These are phyloP conservation scores for Paracanthobrama guichenoti DNA, from an alignment of 2,113 vertebrate species.

Conservation along the genomic window DNA sequence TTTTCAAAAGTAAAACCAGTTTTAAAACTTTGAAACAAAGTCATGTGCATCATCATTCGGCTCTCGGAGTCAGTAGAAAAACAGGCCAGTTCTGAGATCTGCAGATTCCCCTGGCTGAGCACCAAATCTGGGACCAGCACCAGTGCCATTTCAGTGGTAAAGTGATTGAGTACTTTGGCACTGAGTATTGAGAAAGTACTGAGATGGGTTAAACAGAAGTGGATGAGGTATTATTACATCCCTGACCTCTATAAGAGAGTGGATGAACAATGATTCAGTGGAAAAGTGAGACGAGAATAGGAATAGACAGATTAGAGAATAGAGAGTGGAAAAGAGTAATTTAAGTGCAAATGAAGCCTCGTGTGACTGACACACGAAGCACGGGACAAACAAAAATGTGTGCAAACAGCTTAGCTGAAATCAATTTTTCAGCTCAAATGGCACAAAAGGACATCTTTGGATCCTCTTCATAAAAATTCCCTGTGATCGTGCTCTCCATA, in stretches of 20 bases:
- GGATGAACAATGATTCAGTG: not conserved
- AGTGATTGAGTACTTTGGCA: slow-evolving; percentile 3
- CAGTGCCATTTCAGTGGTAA: not conserved
- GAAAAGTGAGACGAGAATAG: not conserved
- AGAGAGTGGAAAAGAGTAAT: not conserved
- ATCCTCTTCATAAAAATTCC: not conserved
- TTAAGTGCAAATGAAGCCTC: slow-evolving; percentile 32
- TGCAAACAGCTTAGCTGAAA: slow-evolving; percentile 5
- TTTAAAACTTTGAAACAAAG: not conserved
- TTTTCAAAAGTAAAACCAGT: not conserved
- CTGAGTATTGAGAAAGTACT: not conserved
- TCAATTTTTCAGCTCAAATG: not conserved
- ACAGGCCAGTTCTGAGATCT: not conserved
- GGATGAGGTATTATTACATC: slow-evolving; percentile 9
- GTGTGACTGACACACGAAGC: not conserved
- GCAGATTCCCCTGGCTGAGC: not conserved
- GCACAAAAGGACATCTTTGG: not conserved
- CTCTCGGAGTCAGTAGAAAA: not conserved
- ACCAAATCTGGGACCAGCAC: slow-evolving; percentile 4
- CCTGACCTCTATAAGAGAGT: not conserved
- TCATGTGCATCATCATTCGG: not conserved
- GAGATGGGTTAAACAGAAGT: not conserved
- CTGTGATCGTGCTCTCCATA: not conserved
- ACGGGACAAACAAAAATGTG: not conserved
- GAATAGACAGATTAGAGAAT: not conserved